These are phyloP conservation scores for Conistra vaccinii DNA, from an alignment of 2,888 invertebrate species.

Conservation along the genomic window DNA sequence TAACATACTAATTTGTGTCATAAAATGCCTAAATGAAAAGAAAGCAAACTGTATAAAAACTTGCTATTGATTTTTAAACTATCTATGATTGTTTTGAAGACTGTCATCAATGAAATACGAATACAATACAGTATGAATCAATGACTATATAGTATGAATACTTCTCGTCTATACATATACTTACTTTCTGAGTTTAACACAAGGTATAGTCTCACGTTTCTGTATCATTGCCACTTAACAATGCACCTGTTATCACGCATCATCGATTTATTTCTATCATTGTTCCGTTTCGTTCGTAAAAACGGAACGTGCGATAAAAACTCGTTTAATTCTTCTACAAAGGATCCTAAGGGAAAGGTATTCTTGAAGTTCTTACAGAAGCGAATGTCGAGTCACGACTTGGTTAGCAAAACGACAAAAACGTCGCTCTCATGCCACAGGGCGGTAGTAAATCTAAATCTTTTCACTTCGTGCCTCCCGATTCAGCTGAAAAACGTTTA, in stretches of 20 bases:
- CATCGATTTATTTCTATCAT: constrained; percentile 52
- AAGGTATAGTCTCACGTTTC: constrained; percentile 39
- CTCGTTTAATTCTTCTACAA: constrained; percentile 36
- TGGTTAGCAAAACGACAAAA: constrained; percentile 56
- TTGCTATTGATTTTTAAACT: background rate
- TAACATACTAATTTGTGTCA: background rate
- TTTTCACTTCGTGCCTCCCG: constrained; percentile 10
- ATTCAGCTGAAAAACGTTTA: constrained; percentile 27
- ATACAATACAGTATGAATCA: background rate
- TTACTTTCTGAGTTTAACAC: constrained; percentile 24
- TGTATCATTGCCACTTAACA: constrained; percentile 46
- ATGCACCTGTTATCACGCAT: constrained; percentile 53
- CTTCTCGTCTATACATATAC: background rate
- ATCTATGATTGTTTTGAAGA: background rate
- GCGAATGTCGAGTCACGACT: constrained; percentile 49
- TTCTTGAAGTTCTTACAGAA: constrained; percentile 41
- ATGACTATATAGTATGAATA: constrained; percentile 11
- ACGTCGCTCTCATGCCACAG: constrained; percentile 18
- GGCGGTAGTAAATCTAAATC: constrained; percentile 32
- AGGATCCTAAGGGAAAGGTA: constrained; percentile 30
- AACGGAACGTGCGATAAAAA: constrained; percentile 47
- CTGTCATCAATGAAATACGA: background rate
- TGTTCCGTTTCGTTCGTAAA: constrained; percentile 56
- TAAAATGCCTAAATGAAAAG: background rate
- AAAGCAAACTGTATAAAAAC: background rate